Evolutionary conservation across 2,113 vertebrate species (phyloP).

Genomic region (Hylia prasina): DNA sequence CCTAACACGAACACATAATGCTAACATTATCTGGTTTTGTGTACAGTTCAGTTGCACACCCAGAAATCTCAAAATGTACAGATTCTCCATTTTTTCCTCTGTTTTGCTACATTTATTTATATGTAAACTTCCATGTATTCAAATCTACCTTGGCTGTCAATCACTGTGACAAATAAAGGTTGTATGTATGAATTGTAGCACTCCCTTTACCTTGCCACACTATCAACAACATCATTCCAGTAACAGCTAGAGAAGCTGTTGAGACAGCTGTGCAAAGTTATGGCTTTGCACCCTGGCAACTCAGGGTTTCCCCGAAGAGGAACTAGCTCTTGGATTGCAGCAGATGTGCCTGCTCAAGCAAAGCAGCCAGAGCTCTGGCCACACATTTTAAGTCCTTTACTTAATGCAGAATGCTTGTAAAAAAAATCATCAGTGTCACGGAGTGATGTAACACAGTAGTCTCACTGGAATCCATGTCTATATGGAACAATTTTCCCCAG

Average conservation of each 20-base stretch:
- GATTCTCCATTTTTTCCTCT: neutral
- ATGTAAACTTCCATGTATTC: neutral
- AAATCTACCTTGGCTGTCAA: neutral
- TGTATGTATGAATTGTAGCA: neutral
- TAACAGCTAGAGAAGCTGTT: neutral
- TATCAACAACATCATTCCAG: neutral
- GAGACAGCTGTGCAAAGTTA: neutral
- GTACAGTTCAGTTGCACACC: neutral
- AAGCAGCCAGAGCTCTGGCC: neutral
- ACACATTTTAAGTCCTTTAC: neutral
- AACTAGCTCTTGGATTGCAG: neutral
- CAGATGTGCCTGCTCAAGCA: neutral
- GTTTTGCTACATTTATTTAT: neutral
- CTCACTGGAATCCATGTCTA: neutral
- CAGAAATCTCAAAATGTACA: neutral
- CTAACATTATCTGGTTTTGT: neutral
- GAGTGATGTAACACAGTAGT: neutral
- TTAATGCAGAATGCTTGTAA: neutral
- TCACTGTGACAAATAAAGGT: conserved; percentile 44
- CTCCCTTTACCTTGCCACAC: neutral
- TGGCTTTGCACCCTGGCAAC: neutral
- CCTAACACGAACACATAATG: neutral
- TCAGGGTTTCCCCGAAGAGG: neutral
- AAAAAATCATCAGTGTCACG: neutral
- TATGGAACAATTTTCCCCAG: neutral